Percentiles rank a stretch among this genome's conserved stretches.
Conservation (phyloP, 2,888 invertebrate species). For the Trichopoda pennipes region DNA sequence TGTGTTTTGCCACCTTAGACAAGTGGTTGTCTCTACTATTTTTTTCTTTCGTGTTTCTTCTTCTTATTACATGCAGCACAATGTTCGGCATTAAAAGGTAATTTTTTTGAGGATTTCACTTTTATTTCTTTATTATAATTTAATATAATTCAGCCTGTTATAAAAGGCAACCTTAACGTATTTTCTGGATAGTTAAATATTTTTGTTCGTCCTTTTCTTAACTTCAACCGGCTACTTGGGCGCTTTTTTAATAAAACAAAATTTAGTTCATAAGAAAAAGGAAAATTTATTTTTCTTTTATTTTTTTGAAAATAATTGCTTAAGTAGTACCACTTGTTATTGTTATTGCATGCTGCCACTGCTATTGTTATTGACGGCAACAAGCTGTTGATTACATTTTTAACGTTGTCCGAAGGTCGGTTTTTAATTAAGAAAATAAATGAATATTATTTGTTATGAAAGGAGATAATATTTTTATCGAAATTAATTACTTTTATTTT, state of each 20-base stretch:
- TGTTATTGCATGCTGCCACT: slow-evolving; percentile 42
- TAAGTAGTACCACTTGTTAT: slow-evolving; percentile 65
- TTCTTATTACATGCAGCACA: slow-evolving; percentile 11
- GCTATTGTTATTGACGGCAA: slow-evolving; percentile 41
- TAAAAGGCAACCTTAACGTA: slow-evolving; percentile 44
- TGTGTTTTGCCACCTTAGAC: slow-evolving; percentile 71
- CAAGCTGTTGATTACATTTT: slow-evolving; percentile 64
- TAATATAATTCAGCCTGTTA: slow-evolving; percentile 58
- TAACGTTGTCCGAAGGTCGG: slow-evolving; percentile 33
- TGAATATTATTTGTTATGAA: slow-evolving; percentile 43
- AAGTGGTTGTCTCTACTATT: slow-evolving; percentile 79
- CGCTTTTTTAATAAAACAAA: background rate
- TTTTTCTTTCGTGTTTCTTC: background rate
- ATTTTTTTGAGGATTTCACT: slow-evolving; percentile 75
- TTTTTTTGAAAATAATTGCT: slow-evolving; percentile 65
- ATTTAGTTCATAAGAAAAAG: background rate
- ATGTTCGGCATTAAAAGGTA: slow-evolving; percentile 78
- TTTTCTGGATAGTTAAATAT: too few relatives aligned
- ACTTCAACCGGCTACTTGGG: background rate
- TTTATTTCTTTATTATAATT: slow-evolving; percentile 60
- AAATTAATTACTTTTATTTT: slow-evolving; percentile 57
- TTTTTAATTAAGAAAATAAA: slow-evolving; percentile 21
- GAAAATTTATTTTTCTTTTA: slow-evolving; percentile 51
- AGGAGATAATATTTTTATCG: slow-evolving; percentile 52
- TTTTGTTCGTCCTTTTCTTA: background rate